A percentile compares a stretch with the other conserved stretches of the same genome.
These are phyloP conservation scores for Thunnus maccoyii DNA, from an alignment of 2,113 vertebrate genomes.

Conservation along the genomic window DNA sequence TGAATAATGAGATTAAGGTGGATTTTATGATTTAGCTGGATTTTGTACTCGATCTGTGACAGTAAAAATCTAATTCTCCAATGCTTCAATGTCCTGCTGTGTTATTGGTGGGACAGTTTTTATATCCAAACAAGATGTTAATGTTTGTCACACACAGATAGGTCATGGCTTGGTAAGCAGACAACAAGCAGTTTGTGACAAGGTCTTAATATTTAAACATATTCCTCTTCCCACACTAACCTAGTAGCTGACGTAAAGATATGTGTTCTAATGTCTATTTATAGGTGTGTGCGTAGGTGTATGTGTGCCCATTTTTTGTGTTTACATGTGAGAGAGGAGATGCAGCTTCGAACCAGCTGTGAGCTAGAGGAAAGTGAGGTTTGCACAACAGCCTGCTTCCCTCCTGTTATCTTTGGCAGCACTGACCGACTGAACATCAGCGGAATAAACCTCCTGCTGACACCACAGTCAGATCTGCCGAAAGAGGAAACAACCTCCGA, in stretches of 20 bases:
- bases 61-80: neutral
- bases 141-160: neutral
- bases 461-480: conserved; percentile 51
- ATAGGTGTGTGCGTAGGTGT: conserved; percentile 11
- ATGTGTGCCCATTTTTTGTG: conserved; percentile 13
- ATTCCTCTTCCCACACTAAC: conserved; percentile 30
- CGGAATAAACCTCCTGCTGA: conserved; percentile 51
- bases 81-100: neutral
- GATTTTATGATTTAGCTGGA: neutral
- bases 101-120: neutral
- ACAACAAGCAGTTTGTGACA: conserved; percentile 6
- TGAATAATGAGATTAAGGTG: neutral
- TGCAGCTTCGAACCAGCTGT: conserved; percentile 47
- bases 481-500: conserved; percentile 61
- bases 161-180: conserved; percentile 3
- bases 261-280: conserved; percentile 32
- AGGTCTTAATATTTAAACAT: conserved; percentile 53
- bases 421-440: conserved; percentile 17
- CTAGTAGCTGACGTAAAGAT: conserved; percentile 41
- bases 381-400: conserved; percentile 27
- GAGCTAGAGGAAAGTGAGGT: conserved; percentile 41
- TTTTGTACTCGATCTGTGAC: neutral
- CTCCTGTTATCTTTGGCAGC: conserved; percentile 62
- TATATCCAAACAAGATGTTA: neutral
- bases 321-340: conserved; percentile 26